Evolutionary conservation across 2,113 vertebrate genomes (phyloP), one percentile per base, ranked within the genome.

Genomic region (Sebastes fasciatus): DNA sequence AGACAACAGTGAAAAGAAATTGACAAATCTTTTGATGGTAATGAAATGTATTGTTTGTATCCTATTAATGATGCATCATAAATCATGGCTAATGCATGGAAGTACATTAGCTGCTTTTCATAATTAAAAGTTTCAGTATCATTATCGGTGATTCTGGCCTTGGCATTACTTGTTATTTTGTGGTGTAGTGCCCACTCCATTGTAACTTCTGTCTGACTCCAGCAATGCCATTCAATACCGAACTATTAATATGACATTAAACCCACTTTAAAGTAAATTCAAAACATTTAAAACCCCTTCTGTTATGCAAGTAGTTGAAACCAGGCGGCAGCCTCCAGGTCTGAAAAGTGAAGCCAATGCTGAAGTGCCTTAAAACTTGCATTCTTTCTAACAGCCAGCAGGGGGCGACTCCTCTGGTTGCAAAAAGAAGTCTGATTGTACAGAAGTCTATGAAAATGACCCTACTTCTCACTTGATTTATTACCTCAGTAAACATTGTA

Each of bases 1-100:
- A 69, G 23, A 77, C 6, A 40, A 46, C 6, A 57, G 11, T 16
- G 5, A 54, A 68, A 54, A 63, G 8, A 82, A 63, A 75, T 10
- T 17, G 61, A 60, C 23, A 23, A 26, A 48, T 63, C 13, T 14
- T 57, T 64, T 49, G 17, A 65, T n/a, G 66, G 17, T 19, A 11
- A 34, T 77, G 43, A 57, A 57, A 65, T 45, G 5, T 55, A 17
- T 12, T 45, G 9, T 48, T 1, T n/a, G 19, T 34, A 8, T 68
- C 21, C 6, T 1, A 8, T 48, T 42, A 64, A 17, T 55, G 16
- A 51, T 45, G 13, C 14, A 14, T 51, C 55, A 62, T 40, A 10
- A 54, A 82, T 34, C 58, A 40, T 6, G 8, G 8, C 6, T 14
- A 2, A 6, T 6, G 3, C 10, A 21, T 49, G 4, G 5, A 5